phyloP scores from a whole-genome alignment of 2,113 vertebrate species.

The Orientallactaga bullata region DNA sequence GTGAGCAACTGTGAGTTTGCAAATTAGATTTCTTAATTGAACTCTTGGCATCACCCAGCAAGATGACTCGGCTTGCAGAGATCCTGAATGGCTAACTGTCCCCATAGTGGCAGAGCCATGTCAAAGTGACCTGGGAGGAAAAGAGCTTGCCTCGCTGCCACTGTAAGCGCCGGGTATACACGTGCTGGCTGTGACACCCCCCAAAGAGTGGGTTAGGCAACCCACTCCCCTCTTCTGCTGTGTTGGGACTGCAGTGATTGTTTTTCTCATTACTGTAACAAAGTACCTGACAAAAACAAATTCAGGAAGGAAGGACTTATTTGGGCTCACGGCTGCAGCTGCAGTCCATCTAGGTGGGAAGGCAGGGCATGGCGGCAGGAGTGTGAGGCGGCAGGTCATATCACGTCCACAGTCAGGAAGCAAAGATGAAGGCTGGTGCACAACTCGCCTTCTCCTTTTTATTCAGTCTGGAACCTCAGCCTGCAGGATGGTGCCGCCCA shows the following conservation, averaged over 20 bases:
- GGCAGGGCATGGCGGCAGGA: not conserved
- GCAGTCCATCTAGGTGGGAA: not conserved
- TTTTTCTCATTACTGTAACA: not conserved
- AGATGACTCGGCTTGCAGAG: conserved; percentile 55
- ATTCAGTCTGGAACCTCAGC: not conserved
- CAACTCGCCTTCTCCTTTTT: not conserved
- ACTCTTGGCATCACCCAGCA: conserved; percentile 62
- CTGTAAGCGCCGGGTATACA: no score
- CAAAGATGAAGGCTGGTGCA: not conserved
- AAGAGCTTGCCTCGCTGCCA: not conserved
- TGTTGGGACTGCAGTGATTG: not conserved
- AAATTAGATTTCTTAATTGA: conserved; percentile 74
- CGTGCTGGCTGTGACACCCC: not conserved
- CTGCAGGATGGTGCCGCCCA: not conserved
- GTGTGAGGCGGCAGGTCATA: not conserved
- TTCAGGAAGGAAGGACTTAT: not conserved
- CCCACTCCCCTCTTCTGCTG: not conserved
- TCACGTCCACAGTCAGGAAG: not conserved
- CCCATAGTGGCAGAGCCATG: not conserved
- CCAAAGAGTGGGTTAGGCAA: not conserved
- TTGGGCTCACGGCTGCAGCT: not conserved
- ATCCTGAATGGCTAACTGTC: not conserved
- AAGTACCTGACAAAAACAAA: not conserved
- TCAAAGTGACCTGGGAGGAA: conserved; percentile 38
- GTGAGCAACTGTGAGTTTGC: conserved; percentile 54